Conservation (phyloP, 2,797 vertebrate species). For the Sitta carolinensis region DNA sequence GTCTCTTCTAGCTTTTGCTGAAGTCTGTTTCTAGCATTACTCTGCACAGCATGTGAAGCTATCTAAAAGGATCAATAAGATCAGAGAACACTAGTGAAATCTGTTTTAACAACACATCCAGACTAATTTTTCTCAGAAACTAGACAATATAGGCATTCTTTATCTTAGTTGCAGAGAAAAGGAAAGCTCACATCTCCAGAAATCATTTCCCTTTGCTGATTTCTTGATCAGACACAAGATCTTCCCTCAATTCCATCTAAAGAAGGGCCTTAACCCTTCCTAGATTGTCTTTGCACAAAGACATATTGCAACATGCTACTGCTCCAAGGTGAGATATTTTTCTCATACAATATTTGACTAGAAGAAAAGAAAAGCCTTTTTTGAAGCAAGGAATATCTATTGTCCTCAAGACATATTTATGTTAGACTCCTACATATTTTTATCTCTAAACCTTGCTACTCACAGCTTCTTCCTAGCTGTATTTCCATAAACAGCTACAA, state of each 20-base stretch:
- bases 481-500: conserved; percentile 18
- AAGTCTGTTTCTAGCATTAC: not conserved
- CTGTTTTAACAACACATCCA: conserved; percentile 38
- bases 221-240: conserved; percentile 22
- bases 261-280: not conserved
- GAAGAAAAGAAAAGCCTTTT: not conserved
- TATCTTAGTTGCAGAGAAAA: not conserved
- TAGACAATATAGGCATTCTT: not conserved
- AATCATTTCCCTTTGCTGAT: conserved; percentile 7
- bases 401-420: not conserved
- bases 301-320: not conserved
- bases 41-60: not conserved
- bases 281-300: not conserved
- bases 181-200: conserved; percentile 7
- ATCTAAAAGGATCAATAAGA: conserved; percentile 37
- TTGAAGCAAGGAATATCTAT: not conserved
- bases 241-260: not conserved
- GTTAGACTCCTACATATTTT: not conserved
- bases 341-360: not conserved
- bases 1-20: not conserved
- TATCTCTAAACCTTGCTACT: not conserved
- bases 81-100: conserved; percentile 18
- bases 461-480: not conserved
- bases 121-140: conserved; percentile 20
- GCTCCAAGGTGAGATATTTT: not conserved